Percentiles rank a stretch among this genome's conserved stretches.
phyloP scores from a whole-genome alignment of 2,797 vertebrate species.

The Sternotherus odoratus region DNA sequence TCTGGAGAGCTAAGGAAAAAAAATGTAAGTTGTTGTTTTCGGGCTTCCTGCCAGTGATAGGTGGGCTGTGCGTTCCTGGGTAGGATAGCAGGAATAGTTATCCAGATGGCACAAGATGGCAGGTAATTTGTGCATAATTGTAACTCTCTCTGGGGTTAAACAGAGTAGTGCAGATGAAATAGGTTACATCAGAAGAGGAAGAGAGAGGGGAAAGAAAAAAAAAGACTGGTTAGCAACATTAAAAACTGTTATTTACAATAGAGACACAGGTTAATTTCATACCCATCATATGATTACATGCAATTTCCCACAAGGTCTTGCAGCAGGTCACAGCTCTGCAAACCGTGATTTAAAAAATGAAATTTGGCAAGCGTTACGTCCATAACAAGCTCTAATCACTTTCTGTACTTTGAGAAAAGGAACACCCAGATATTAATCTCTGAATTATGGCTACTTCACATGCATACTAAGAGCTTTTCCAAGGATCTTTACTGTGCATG shows the following conservation, averaged over 20 bases:
- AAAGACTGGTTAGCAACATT: neutral
- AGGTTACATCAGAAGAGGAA: neutral
- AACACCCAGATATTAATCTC: conserved; percentile 24
- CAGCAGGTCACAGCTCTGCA: conserved; percentile 9
- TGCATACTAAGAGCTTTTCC: conserved; percentile 21
- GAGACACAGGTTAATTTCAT: conserved; percentile 33
- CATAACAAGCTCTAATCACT: conserved; percentile 41
- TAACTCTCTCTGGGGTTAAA: conserved; percentile 13
- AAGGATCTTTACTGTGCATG: conserved; percentile 35
- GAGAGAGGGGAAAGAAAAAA: neutral
- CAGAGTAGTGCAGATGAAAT: conserved; percentile 21
- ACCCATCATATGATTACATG: conserved; percentile 13
- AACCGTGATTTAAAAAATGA: conserved; percentile 21
- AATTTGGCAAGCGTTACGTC: conserved; percentile 2
- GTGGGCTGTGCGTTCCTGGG: neutral
- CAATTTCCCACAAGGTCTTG: conserved; percentile 28
- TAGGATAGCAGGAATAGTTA: conserved; percentile 29
- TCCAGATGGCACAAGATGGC: conserved; percentile 19
- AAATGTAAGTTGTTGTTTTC: neutral
- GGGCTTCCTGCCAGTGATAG: conserved; percentile 1
- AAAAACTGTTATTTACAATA: conserved; percentile 25
- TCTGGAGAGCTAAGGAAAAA: neutral
- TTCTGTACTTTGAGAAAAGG: conserved; percentile 39
- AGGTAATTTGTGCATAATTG: conserved; percentile 43
- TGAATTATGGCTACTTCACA: conserved; percentile 32